Base-by-base conservation (phyloP, 2,113 vertebrate genomes). In the Onychostoma macrolepis region DNA sequence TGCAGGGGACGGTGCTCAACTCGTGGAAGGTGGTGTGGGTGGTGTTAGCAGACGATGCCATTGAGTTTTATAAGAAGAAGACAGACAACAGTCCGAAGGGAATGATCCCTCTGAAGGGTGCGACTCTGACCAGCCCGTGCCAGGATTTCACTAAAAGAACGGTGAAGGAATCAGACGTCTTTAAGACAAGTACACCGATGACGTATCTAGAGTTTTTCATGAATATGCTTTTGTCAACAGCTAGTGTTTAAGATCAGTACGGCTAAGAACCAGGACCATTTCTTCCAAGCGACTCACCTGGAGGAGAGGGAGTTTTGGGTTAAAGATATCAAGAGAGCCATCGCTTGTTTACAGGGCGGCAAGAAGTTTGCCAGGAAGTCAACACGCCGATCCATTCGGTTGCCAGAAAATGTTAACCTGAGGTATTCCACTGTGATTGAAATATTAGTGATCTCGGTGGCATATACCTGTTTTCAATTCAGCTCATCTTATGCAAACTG, bases 301-400 rank as follows among this genome's bases (percentile, higher is more conserved):
- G 97, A 98, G 84, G 99, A 99, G 89, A 96, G 97, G 90, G 99
- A 99, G 90, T 84, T 91, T n/a, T 99, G 98, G 98, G 95, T 97
- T 7, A 95, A 96, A 85, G 98, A 99, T 88, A 95, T 98, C 89
- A 98, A 95, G 92, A 97, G 96, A 86, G 96, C 95, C 74, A 95
- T 97, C 83, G 90, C 87, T 12, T 96, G 92, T 87, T 90, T 99
- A 65, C 92, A 97, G 71, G 97, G 95, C 28, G 98, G 97, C 7
- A 97, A 95, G 87, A 96, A 88, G 78, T 99, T 99, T 94, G 95
- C 97, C 65, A 96, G 98, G 86, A 99, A 96, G 94, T 99, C 98
- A 67, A 99, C 98, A 0, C 95, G 97, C 19, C 95, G 90, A 24
- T 99, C 98, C 65, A 97, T 99, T 90, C 96, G 96, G 75, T 92